These are phyloP conservation scores for Lophura nycthemera DNA, from an alignment of 2,113 vertebrate genomes.

Conservation along the genomic window DNA sequence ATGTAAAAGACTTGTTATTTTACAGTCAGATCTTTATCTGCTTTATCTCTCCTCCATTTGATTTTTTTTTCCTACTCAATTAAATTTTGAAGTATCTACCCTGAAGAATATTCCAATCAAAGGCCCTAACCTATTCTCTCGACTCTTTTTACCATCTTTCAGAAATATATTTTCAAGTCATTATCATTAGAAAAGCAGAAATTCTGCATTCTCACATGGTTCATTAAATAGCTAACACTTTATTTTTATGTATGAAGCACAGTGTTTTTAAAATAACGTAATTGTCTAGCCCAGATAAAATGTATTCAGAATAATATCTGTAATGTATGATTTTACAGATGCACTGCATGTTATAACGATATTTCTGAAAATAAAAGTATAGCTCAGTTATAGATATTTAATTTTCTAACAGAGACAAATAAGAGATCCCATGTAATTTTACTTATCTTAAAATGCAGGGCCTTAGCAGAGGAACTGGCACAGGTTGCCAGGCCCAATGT, in stretches of 20 bases:
- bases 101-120: slow-evolving; percentile 40
- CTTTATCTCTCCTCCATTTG: not conserved
- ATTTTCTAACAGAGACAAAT: not conserved
- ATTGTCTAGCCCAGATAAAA: slow-evolving; percentile 49
- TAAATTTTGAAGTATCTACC: slow-evolving; percentile 29
- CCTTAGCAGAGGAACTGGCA: not conserved
- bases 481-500: not conserved
- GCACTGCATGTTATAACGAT: not conserved
- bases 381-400: not conserved
- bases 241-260: slow-evolving; percentile 52
- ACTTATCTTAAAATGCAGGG: not conserved
- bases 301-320: slow-evolving; percentile 17
- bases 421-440: not conserved
- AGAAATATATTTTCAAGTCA: not conserved
- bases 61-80: not conserved
- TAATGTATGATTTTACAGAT: slow-evolving; percentile 15
- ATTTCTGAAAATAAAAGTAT: not conserved
- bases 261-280: slow-evolving; percentile 63
- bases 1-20: slow-evolving; percentile 16
- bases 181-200: slow-evolving; percentile 40
- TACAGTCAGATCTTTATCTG: not conserved
- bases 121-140: slow-evolving; percentile 6
- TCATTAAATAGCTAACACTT: slow-evolving; percentile 58
- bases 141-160: not conserved
- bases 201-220: slow-evolving; percentile 45